A percentile compares a stretch with the other conserved stretches of the same genome.
phyloP scores from a whole-genome alignment of 2,888 invertebrate species.

The Atethmia centrago region DNA sequence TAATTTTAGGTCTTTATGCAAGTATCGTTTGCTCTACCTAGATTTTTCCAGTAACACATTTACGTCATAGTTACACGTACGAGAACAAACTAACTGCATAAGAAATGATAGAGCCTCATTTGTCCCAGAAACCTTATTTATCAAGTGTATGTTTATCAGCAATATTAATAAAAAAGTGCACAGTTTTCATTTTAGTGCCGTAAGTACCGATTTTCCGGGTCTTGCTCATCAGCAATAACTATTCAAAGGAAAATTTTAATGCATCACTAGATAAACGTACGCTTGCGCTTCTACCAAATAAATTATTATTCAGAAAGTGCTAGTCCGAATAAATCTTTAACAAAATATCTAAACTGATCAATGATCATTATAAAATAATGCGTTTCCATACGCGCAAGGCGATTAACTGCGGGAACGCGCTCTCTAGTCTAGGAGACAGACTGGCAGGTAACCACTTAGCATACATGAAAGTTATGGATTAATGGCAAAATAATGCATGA shows the following conservation, averaged over 20 bases:
- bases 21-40: too few relatives aligned
- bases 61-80: background rate
- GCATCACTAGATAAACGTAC: background rate
- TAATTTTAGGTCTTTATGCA: background rate
- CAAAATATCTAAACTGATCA: constrained; percentile 35
- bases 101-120: background rate
- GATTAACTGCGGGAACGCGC: constrained; percentile 34
- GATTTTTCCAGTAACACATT: background rate
- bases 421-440: background rate
- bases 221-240: background rate
- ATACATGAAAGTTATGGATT: too few relatives aligned
- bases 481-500: background rate
- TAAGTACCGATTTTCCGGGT: background rate
- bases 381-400: constrained; percentile 26
- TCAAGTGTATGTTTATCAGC: background rate
- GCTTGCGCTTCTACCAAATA: background rate
- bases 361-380: constrained; percentile 26
- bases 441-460: background rate
- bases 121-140: background rate
- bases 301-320: constrained; percentile 15
- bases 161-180: background rate
- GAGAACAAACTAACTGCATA: background rate
- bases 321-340: background rate
- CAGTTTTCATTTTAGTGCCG: background rate
- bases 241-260: background rate